Evolutionary conservation across 92 coral and sea anemone genomes (phyloP).

Genomic region (Metridium senile): DNA sequence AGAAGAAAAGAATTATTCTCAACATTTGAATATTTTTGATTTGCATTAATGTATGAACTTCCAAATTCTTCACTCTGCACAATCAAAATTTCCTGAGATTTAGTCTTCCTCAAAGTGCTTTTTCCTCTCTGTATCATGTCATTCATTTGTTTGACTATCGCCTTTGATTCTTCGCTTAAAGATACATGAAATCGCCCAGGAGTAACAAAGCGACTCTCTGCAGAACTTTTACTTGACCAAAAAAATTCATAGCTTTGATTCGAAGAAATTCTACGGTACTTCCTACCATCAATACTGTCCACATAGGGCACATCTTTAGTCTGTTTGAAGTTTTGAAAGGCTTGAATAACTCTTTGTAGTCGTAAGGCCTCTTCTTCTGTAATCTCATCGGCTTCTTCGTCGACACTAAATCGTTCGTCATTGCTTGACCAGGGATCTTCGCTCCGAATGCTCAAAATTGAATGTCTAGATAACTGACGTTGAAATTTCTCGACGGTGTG

Average conservation of each 20-base stretch:
- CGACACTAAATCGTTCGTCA: constrained; percentile 2
- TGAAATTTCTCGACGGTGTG: constrained; percentile 39
- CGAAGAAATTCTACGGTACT: constrained; percentile 13
- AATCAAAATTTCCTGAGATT: neutral
- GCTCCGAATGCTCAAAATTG: constrained; percentile 20
- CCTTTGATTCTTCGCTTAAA: constrained; percentile 9
- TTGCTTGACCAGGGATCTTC: too few relatives aligned
- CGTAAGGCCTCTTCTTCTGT: constrained; percentile 16
- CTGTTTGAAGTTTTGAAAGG: constrained; percentile 16
- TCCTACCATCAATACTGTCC: constrained; percentile 12
- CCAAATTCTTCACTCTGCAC: neutral
- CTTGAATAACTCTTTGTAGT: constrained; percentile 10
- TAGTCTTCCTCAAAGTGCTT: neutral
- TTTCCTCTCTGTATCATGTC: constrained; percentile 1
- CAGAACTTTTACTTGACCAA: neutral
- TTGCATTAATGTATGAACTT: neutral
- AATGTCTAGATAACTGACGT: constrained; percentile 42
- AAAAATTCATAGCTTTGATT: constrained; percentile 4
- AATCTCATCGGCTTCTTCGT: neutral
- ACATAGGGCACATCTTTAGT: neutral
- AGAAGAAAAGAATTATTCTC: neutral
- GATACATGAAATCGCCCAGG: constrained; percentile 44
- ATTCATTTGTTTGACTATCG: constrained; percentile 10
- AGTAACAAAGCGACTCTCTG: constrained; percentile 15
- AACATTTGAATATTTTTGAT: neutral